Evolutionary conservation across 2,797 vertebrate genomes (phyloP), one percentile per base, ranked within the genome.

Genomic region (Tachyglossus aculeatus): DNA sequence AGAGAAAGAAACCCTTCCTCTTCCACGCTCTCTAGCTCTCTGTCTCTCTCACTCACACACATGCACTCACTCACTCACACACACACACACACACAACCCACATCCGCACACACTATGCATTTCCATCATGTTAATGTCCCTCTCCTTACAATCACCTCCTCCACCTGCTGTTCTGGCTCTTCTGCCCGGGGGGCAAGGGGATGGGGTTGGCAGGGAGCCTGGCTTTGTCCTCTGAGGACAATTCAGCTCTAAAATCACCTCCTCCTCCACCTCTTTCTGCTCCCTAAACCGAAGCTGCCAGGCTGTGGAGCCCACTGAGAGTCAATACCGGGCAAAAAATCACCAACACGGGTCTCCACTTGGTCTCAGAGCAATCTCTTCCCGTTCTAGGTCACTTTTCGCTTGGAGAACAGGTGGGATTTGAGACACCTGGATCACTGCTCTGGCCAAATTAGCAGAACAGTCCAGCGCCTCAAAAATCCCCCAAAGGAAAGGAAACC

Each of bases 271-370:
- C 21, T 48, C 33, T 25, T 22, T 40, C 36, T 36, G 36, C 27
- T 18, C 22, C 24, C 27, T 40, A 32, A 68, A 60, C 70, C 59
- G 27, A 19, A 70, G 53, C 45, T n/a, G 14, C 36, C n/a, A 61
- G 67, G 31, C 76, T 72, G 67, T 44, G 78, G 82, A 78, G 67
- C 45, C 56, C 67, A 40, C 43, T 43, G 56, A 9, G 60, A 78
- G 83, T 85, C 85, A 79, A 88, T 82, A 83, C 89, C 89, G 88
- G 89, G 89, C 83, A 86, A 90, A 90, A 69, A 86, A 80, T 78
- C 67, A 66, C 67, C 70, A 71, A 73, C 55, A 60, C 64, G 89
- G 80, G 87, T 80, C n/a, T 71, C 52, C 64, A 27, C 67, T 41
- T 6, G 50, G 75, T 57, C 59, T 63, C 74, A 12, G 44, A 62